These are phyloP conservation scores for Gymnogyps californianus DNA, from an alignment of 2,113 vertebrate genomes.

Conservation along the genomic window DNA sequence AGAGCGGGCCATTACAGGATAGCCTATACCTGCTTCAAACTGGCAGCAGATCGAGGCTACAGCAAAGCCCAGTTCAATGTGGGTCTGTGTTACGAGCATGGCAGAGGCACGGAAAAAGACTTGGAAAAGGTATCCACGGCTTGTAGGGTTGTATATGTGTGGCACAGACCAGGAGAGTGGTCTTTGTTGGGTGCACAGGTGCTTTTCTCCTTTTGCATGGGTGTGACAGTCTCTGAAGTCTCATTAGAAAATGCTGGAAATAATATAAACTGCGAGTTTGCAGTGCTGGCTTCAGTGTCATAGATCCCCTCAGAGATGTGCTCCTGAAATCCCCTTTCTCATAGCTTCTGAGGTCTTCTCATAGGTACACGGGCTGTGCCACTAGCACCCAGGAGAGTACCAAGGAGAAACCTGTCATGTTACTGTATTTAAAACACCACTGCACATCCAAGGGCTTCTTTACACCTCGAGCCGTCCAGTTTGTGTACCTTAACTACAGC, in stretches of 20 bases:
- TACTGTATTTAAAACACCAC: slow-evolving; percentile 17
- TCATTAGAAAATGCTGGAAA: neutral
- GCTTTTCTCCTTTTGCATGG: neutral
- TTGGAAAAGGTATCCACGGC: slow-evolving; percentile 74
- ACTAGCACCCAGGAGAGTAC: neutral
- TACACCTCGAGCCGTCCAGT: neutral
- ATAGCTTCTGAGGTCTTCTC: neutral
- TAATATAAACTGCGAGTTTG: neutral
- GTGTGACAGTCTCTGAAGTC: neutral
- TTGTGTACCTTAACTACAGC: neutral
- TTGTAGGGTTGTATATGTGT: neutral
- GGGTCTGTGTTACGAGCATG: slow-evolving; percentile 89
- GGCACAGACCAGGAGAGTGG: neutral
- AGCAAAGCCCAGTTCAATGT: slow-evolving; percentile 92
- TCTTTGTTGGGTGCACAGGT: neutral
- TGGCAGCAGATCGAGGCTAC: slow-evolving; percentile 85
- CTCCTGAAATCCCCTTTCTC: neutral
- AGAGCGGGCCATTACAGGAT: slow-evolving; percentile 61
- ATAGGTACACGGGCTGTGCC: neutral
- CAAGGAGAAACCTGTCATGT: slow-evolving; percentile 44
- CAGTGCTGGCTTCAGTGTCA: neutral
- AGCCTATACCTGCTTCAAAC: slow-evolving; percentile 86
- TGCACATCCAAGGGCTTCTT: neutral
- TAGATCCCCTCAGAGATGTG: neutral
- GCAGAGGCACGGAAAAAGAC: slow-evolving; percentile 81